These are phyloP conservation scores for Odontocerum albicorne DNA, from an alignment of 2,888 invertebrate genomes.

Conservation along the genomic window DNA sequence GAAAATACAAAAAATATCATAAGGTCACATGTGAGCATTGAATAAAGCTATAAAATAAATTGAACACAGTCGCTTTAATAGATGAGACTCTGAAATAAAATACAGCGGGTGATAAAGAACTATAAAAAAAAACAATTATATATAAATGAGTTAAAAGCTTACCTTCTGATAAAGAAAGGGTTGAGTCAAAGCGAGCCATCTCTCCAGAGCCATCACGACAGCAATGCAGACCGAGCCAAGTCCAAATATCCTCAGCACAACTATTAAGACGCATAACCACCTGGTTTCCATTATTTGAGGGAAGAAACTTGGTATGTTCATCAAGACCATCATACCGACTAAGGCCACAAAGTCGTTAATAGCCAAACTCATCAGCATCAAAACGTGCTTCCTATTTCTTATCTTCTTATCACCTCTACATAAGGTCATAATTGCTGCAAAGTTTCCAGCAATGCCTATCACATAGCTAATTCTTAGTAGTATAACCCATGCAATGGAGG, in stretches of 20 bases:
- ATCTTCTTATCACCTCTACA: constrained; percentile 69
- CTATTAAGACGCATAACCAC: constrained; percentile 66
- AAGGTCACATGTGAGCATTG: no score
- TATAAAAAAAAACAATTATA: no score
- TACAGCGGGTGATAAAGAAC: no score
- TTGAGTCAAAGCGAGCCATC: constrained; percentile 83
- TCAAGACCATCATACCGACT: constrained; percentile 74
- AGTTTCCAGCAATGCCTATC: constrained; percentile 73
- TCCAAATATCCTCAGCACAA: constrained; percentile 80
- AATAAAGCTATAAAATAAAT: no score
- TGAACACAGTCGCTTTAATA: no score
- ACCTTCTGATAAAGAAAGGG: constrained; percentile 90
- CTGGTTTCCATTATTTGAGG: constrained; percentile 48
- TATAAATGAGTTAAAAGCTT: no score
- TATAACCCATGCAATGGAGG: no score
- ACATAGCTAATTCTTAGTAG: constrained; percentile 63
- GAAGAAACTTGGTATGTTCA: constrained; percentile 58
- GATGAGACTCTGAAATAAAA: no score
- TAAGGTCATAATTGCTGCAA: constrained; percentile 74
- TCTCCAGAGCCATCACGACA: constrained; percentile 84
- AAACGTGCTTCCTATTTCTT: constrained; percentile 77
- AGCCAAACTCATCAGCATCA: constrained; percentile 77
- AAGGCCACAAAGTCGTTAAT: constrained; percentile 79
- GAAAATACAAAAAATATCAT: no score
- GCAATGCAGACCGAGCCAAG: constrained; percentile 87